These are phyloP conservation scores for Thunnus maccoyii DNA, from an alignment of 2,113 vertebrate genomes.

Conservation along the genomic window DNA sequence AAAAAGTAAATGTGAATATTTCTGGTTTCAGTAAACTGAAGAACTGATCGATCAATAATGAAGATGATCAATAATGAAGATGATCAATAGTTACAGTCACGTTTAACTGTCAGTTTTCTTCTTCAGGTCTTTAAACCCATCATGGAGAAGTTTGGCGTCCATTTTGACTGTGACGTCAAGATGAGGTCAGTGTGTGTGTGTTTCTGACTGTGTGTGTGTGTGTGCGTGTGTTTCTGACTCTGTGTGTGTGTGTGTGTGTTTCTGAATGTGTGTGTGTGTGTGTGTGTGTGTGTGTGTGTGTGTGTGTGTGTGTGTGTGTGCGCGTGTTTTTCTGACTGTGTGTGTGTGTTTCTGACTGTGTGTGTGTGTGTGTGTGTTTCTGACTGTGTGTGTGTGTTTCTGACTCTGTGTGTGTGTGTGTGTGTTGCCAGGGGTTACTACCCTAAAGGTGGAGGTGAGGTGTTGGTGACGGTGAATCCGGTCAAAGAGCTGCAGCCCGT, in stretches of 20 bases:
- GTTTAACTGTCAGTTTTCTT: constrained; percentile 1
- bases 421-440: constrained; percentile 91
- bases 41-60: not conserved
- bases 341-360: not conserved
- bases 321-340: too few species aligned
- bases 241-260: not conserved
- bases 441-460: constrained; percentile 95
- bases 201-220: not conserved
- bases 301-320: not conserved
- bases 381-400: not conserved
- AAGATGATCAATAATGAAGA: not conserved
- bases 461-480: constrained; percentile 88
- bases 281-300: not conserved
- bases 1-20: too few species aligned
- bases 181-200: constrained; percentile 89
- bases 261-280: too few species aligned
- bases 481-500: constrained; percentile 91
- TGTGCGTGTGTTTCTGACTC: not conserved
- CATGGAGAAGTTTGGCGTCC: constrained; percentile 92
- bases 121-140: constrained; percentile 96
- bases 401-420: too few species aligned
- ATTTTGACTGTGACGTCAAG: constrained; percentile 92
- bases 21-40: too few species aligned
- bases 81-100: too few species aligned
- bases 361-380: too few species aligned